Evolutionary conservation across 2,797 vertebrate genomes (phyloP).

Genomic region (Premnoplex brunnescens): DNA sequence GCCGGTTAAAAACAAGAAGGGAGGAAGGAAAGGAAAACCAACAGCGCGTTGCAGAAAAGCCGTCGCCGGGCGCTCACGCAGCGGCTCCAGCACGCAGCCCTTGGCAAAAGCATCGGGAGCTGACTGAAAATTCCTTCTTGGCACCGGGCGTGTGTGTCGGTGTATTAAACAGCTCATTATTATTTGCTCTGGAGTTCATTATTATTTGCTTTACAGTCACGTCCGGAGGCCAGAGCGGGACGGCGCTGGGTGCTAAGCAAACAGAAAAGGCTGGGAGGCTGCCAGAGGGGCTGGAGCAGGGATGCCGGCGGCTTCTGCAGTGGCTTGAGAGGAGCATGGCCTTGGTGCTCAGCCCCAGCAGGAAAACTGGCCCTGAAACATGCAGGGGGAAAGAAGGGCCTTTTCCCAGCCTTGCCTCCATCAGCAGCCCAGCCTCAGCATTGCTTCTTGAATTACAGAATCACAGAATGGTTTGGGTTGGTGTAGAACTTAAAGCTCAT

Average conservation of each 20-base stretch:
- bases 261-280: not conserved
- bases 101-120: conserved; percentile 27
- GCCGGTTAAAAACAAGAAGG: conserved; percentile 1
- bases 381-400: not conserved
- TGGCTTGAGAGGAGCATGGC: not conserved
- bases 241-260: conserved; percentile 15
- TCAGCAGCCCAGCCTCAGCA: not conserved
- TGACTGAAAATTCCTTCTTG: conserved; percentile 1
- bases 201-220: conserved; percentile 59
- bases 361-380: not conserved
- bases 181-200: conserved; percentile 65
- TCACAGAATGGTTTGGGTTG: not conserved
- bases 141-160: not conserved
- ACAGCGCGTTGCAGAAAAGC: not conserved
- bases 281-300: not conserved
- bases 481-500: not conserved
- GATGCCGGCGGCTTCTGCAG: not conserved
- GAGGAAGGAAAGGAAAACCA: conserved; percentile 54
- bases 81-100: not conserved
- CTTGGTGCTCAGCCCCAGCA: accelerated
- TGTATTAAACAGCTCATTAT: conserved; percentile 70
- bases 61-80: not conserved
- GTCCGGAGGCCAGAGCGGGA: conserved; percentile 1
- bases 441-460: not conserved
- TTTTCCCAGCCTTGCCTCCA: accelerated